These are phyloP conservation scores for Agonopterix arenella DNA, from an alignment of 2,888 invertebrate genomes.

Conservation along the genomic window DNA sequence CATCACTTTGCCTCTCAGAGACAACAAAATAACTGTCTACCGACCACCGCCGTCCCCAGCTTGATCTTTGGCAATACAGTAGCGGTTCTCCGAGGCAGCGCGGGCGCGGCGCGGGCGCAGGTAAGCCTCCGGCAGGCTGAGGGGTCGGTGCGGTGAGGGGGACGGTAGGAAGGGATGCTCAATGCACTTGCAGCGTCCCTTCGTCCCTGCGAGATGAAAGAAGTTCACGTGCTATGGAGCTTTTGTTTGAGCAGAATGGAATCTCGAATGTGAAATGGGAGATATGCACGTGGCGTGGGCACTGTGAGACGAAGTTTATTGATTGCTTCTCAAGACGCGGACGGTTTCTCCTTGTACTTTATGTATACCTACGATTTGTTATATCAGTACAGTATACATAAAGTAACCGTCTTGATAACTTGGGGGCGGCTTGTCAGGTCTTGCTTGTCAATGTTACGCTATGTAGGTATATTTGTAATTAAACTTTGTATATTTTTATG, in stretches of 20 bases:
- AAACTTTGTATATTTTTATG: too few relatives aligned
- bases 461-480: too few relatives aligned
- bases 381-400: too few relatives aligned
- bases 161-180: constrained; percentile 22
- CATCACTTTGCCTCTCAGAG: too few relatives aligned
- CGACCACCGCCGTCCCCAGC: constrained; percentile 10
- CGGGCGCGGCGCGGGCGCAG: constrained; percentile 42
- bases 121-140: constrained; percentile 49
- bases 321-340: too few relatives aligned
- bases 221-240: constrained; percentile 17
- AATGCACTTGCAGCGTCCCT: constrained; percentile 43
- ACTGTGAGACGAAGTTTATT: too few relatives aligned
- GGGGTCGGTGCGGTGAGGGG: constrained; percentile 13
- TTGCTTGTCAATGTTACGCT: too few relatives aligned
- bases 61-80: constrained; percentile 40
- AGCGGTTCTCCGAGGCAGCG: constrained; percentile 55
- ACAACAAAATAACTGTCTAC: too few relatives aligned
- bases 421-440: too few relatives aligned
- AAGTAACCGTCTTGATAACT: too few relatives aligned
- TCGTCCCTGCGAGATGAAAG: constrained; percentile 24
- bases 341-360: too few relatives aligned
- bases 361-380: not conserved
- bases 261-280: not conserved
- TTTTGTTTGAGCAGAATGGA: constrained; percentile 2
- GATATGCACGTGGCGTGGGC: constrained; percentile 2